Conservation (phyloP, 1,140 invertebrate species). For the Myzus persicae region DNA sequence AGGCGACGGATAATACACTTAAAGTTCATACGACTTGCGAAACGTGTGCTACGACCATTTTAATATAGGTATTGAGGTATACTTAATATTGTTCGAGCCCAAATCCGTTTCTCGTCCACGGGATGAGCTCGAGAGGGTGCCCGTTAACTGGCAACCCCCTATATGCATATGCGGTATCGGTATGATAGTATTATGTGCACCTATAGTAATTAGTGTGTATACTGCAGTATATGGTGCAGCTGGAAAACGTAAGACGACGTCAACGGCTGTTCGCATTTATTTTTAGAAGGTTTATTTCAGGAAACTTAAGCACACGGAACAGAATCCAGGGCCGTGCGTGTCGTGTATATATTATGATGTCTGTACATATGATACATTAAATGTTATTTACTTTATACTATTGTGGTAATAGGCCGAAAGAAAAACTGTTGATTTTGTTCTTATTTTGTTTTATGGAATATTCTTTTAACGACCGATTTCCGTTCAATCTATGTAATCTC, state of each 20-base stretch:
- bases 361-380: neutral
- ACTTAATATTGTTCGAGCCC: neutral
- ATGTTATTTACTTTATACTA: neutral
- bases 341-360: neutral
- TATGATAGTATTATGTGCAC: neutral
- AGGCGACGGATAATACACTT: neutral
- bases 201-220: neutral
- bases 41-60: neutral
- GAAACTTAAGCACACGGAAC: conserved; percentile 1
- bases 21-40: neutral
- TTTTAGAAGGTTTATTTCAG: conserved; percentile 50
- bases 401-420: neutral
- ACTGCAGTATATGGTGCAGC: neutral
- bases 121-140: too few species aligned
- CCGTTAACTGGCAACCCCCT: neutral
- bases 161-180: too few species aligned
- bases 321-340: neutral
- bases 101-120: neutral
- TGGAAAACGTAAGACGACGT: neutral
- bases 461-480: too few species aligned
- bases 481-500: too few species aligned
- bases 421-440: too few species aligned
- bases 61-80: neutral
- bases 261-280: neutral
- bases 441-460: too few species aligned